These are phyloP conservation scores for Microctenopoma lineatum DNA, from an alignment of 2,797 vertebrate genomes.

Conservation along the genomic window DNA sequence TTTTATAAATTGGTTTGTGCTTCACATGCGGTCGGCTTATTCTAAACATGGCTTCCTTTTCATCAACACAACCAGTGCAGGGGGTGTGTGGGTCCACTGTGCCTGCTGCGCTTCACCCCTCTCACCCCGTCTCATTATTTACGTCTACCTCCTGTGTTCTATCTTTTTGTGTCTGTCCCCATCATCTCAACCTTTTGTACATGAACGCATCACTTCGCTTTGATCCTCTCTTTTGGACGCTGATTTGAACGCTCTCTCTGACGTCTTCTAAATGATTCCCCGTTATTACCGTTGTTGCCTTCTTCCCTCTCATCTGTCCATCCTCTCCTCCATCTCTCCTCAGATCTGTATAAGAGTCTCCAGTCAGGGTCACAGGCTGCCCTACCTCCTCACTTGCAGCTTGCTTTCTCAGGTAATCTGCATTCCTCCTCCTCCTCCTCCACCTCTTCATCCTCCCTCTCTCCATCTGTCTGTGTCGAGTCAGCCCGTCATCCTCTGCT, in stretches of 20 bases:
- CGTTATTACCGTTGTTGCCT: slow-evolving; percentile 30
- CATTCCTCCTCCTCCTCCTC: slow-evolving; percentile 26
- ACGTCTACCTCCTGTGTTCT: slow-evolving; percentile 30
- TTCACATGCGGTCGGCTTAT: no score
- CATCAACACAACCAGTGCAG: no score
- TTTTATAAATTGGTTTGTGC: no score
- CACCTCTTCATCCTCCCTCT: background rate
- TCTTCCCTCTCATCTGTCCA: slow-evolving; percentile 48
- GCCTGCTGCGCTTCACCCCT: slow-evolving; percentile 19
- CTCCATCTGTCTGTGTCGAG: slow-evolving; percentile 24
- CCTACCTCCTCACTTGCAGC: slow-evolving; percentile 97
- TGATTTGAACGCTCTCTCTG: slow-evolving; percentile 1
- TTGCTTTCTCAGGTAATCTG: slow-evolving; percentile 94
- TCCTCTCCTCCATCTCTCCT: slow-evolving; percentile 65
- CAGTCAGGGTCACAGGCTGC: slow-evolving; percentile 94
- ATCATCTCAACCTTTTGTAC: slow-evolving; percentile 37
- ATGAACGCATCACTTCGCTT: slow-evolving; percentile 8
- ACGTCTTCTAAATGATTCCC: slow-evolving; percentile 19
- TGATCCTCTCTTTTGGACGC: slow-evolving; percentile 27
- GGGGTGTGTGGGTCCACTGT: slow-evolving; percentile 6
- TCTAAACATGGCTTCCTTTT: no score
- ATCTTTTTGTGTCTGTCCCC: slow-evolving; percentile 23
- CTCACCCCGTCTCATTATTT: background rate
- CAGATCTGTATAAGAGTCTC: slow-evolving; percentile 99
- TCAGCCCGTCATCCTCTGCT: slow-evolving; percentile 26